Percentiles rank a stretch among this genome's conserved stretches.
These are phyloP conservation scores for Lasioglossum vierecki DNA, from an alignment of 2,888 invertebrate genomes.

Conservation along the genomic window DNA sequence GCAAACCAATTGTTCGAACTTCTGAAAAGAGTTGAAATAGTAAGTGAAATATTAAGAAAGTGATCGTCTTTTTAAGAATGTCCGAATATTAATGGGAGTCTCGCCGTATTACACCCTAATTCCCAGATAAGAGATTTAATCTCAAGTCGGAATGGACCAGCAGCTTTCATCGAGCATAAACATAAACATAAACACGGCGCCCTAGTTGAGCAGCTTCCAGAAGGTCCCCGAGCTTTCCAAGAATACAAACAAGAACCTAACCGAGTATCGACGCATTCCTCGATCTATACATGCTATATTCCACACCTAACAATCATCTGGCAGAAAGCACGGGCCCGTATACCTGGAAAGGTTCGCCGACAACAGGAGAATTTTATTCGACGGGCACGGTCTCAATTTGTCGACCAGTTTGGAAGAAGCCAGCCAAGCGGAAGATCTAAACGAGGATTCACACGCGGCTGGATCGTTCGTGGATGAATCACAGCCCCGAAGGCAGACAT, in stretches of 20 bases:
- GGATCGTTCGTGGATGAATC: constrained; percentile 63
- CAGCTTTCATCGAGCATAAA: background rate
- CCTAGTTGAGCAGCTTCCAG: background rate
- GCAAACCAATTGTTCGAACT: no score
- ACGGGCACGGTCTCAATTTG: constrained; percentile 46
- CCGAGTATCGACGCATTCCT: background rate
- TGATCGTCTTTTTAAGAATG: no score
- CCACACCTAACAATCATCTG: background rate
- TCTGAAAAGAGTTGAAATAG: no score
- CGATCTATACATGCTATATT: background rate
- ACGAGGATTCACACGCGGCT: constrained; percentile 64
- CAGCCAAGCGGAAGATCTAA: constrained; percentile 61
- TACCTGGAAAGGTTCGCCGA: background rate
- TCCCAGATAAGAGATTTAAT: background rate
- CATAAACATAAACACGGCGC: background rate
- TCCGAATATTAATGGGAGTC: no score
- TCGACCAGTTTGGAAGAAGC: constrained; percentile 55
- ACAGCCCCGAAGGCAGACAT: constrained; percentile 45
- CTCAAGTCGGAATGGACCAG: background rate
- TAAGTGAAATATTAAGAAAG: no score
- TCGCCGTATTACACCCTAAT: background rate
- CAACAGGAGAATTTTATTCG: constrained; percentile 12
- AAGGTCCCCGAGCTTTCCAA: background rate
- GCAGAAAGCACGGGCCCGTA: background rate
- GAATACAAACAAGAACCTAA: background rate